These are phyloP conservation scores for Cydia pomonella DNA, from an alignment of 1,140 invertebrate species.

Conservation along the genomic window DNA sequence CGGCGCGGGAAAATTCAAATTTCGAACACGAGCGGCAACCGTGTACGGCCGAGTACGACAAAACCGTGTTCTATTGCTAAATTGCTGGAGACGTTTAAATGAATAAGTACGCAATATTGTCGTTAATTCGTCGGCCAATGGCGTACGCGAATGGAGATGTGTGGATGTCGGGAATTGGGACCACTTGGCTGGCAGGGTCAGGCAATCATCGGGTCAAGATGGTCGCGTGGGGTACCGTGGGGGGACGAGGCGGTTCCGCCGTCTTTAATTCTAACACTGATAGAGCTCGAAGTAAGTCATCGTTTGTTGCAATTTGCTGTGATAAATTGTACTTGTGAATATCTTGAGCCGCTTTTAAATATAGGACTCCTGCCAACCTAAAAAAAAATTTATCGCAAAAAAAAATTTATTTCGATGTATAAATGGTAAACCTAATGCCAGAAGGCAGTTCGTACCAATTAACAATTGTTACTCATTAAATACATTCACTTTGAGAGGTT, in stretches of 20 bases:
- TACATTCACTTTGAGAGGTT: too few relatives aligned
- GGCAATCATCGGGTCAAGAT: slow-evolving; percentile 59
- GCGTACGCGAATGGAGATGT: slow-evolving; percentile 45
- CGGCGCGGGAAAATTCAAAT: slow-evolving; percentile 11
- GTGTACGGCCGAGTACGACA: slow-evolving; percentile 37
- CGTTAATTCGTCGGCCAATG: slow-evolving; percentile 73
- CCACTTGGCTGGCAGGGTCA: slow-evolving; percentile 72
- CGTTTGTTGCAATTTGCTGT: neutral
- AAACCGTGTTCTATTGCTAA: slow-evolving; percentile 56
- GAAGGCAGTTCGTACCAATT: too few relatives aligned
- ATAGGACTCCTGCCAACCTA: too few relatives aligned
- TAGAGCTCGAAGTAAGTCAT: neutral
- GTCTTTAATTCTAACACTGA: neutral
- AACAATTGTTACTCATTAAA: too few relatives aligned
- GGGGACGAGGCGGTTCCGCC: neutral
- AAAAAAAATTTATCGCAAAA: too few relatives aligned
- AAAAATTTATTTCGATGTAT: too few relatives aligned
- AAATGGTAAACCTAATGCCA: too few relatives aligned
- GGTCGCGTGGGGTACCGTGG: slow-evolving; percentile 45
- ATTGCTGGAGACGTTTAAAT: slow-evolving; percentile 70
- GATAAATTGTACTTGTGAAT: neutral
- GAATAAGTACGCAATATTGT: slow-evolving; percentile 72
- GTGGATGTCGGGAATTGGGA: slow-evolving; percentile 64
- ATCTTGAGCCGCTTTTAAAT: too few relatives aligned
- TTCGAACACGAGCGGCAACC: slow-evolving; percentile 7